These are phyloP conservation scores for Cladopsammia gracilis DNA, from an alignment of 64 coral and sea anemone species.

Conservation along the genomic window DNA sequence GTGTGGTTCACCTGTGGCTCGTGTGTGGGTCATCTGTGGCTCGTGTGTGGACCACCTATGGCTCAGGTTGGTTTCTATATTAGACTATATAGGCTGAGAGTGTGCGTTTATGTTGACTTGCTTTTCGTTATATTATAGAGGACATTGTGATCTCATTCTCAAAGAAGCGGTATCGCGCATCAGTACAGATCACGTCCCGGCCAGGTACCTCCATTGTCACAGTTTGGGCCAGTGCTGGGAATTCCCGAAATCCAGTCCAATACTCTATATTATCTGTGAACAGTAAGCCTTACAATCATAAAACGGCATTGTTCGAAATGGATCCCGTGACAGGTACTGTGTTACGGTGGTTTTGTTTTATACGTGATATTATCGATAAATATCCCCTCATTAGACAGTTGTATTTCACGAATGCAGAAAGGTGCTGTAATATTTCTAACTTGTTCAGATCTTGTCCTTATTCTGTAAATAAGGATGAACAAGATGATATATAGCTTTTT, in stretches of 20 bases:
- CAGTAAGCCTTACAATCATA: not conserved
- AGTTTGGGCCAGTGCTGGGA: conserved; percentile 43
- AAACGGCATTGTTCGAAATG: conserved; percentile 42
- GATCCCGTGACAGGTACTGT: conserved; percentile 23
- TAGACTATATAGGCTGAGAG: not conserved
- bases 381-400: no score
- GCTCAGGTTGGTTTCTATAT: no score
- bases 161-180: conserved; percentile 51
- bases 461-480: no score
- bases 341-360: not conserved
- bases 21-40: no score
- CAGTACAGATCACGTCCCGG: not conserved
- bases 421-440: no score
- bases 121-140: conserved; percentile 4
- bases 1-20: no score
- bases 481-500: no score
- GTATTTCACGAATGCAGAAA: no score
- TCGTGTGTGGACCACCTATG: no score
- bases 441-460: no score
- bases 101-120: not conserved
- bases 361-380: not conserved
- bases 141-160: conserved; percentile 31
- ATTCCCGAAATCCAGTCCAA: not conserved
- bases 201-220: conserved; percentile 42
- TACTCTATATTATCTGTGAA: conserved; percentile 46